phyloP scores from a whole-genome alignment of 2,888 invertebrate species.

The Epinotia bilunana region DNA sequence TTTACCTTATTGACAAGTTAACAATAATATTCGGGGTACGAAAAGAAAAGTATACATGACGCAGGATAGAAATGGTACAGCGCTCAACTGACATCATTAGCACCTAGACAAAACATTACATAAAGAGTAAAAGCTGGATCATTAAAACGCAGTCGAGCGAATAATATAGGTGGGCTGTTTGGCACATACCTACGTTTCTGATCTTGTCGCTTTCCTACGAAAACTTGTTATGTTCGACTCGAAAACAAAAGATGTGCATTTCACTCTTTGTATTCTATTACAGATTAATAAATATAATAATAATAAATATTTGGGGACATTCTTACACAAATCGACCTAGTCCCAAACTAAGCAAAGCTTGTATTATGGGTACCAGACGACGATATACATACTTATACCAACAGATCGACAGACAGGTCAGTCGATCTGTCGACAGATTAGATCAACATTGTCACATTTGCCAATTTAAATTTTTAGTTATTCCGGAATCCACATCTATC shows the following conservation, averaged over 20 bases:
- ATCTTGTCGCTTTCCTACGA: conserved; percentile 22
- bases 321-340: too few species aligned
- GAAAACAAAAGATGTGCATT: conserved; percentile 11
- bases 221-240: conserved; percentile 27
- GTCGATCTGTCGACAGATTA: too few species aligned
- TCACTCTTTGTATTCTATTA: conserved; percentile 2
- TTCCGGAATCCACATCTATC: conserved; percentile 16
- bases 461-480: conserved; percentile 20
- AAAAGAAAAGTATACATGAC: background rate
- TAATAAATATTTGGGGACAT: too few species aligned
- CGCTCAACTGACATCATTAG: conserved; percentile 31
- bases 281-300: too few species aligned
- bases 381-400: too few species aligned
- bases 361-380: too few species aligned
- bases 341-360: too few species aligned
- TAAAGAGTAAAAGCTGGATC: conserved; percentile 32
- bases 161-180: conserved; percentile 39
- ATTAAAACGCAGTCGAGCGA: conserved; percentile 34
- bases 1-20: too few species aligned
- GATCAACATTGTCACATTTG: background rate
- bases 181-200: conserved; percentile 20
- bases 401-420: too few species aligned
- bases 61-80: background rate
- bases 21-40: background rate
- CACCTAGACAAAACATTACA: conserved; percentile 38